phyloP scores from a whole-genome alignment of 2,113 vertebrate genomes.

The Candoia aspera region DNA sequence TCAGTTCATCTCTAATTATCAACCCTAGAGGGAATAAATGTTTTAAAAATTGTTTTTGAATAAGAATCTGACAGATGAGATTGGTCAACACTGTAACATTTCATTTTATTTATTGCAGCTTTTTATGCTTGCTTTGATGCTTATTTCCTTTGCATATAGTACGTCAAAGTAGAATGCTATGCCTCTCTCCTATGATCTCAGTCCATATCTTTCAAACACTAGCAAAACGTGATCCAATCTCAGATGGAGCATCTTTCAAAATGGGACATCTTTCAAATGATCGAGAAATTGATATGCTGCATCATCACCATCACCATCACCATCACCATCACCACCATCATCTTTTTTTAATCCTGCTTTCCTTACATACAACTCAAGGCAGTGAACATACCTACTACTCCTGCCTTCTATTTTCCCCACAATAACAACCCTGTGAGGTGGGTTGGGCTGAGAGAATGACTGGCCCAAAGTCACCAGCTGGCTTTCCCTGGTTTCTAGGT shows the following conservation, averaged over 20 bases:
- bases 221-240: background rate
- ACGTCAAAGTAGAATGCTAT: background rate
- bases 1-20: constrained; percentile 51
- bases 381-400: background rate
- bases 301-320: background rate
- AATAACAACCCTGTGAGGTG: background rate
- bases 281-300: constrained; percentile 34
- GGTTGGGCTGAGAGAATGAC: background rate
- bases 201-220: background rate
- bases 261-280: constrained; percentile 4
- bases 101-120: constrained; percentile 12
- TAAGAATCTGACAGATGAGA: constrained; percentile 33
- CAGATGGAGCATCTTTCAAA: background rate
- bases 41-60: constrained; percentile 38
- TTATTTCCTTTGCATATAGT: background rate
- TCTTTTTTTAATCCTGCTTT: no score
- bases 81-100: constrained; percentile 36
- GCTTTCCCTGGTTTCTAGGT: background rate
- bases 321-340: background rate
- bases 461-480: background rate
- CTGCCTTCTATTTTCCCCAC: background rate
- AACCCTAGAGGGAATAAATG: constrained; percentile 51
- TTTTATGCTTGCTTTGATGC: background rate
- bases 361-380: background rate
- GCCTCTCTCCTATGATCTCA: background rate